These are phyloP conservation scores for Anas platyrhynchos DNA, from an alignment of 2,113 vertebrate species.

Conservation along the genomic window DNA sequence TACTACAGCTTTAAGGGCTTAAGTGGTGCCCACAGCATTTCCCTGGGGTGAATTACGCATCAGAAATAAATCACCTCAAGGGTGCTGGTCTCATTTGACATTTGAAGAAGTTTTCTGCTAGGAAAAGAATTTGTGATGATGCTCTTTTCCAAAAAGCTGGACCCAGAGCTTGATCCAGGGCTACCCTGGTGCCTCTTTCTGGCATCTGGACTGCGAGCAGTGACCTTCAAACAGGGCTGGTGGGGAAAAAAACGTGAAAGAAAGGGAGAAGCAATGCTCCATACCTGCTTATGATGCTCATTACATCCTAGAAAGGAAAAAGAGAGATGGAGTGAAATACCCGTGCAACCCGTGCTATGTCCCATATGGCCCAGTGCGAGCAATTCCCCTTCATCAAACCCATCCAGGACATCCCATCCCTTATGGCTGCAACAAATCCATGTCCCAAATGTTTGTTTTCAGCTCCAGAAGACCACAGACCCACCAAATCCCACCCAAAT, in stretches of 20 bases:
- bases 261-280: not conserved
- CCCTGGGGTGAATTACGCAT: accelerated
- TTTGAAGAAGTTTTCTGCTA: accelerated
- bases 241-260: accelerated
- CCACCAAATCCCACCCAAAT: not conserved
- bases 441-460: accelerated
- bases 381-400: accelerated
- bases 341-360: accelerated
- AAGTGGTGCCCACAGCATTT: not conserved
- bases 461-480: not conserved
- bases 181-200: accelerated
- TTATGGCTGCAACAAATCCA: accelerated
- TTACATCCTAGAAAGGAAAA: conserved; percentile 37
- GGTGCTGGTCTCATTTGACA: not conserved
- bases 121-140: not conserved
- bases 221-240: not conserved
- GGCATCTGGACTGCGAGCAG: not conserved
- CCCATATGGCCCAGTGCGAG: not conserved
- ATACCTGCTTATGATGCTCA: conserved; percentile 17
- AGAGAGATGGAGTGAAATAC: accelerated
- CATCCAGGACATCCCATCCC: accelerated
- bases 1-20: not conserved
- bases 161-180: accelerated
- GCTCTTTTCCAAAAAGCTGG: not conserved
- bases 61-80: not conserved